These are phyloP conservation scores for Carcina quercana DNA, from an alignment of 2,888 invertebrate species.

Conservation along the genomic window DNA sequence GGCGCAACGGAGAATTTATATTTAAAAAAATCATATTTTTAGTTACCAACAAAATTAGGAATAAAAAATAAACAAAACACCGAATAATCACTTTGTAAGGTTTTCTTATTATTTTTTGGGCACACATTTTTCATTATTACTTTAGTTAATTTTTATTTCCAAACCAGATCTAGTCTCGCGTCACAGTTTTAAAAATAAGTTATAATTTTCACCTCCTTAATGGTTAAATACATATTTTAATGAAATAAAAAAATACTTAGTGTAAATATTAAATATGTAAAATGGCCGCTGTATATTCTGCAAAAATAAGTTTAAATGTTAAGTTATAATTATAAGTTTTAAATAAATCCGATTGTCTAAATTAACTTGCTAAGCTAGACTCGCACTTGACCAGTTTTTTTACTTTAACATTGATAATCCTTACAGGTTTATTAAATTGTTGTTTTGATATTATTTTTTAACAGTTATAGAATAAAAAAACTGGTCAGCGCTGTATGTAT, in stretches of 20 bases:
- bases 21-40: constrained; percentile 22
- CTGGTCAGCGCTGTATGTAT: too few species aligned
- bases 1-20: constrained; percentile 25
- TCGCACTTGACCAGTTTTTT: too few species aligned
- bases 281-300: constrained; percentile 11
- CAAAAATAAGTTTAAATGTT: constrained; percentile 2
- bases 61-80: too few species aligned
- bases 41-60: constrained; percentile 41
- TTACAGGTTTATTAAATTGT: too few species aligned
- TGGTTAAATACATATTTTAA: constrained; percentile 3
- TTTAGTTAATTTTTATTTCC: constrained; percentile 33
- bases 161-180: constrained; percentile 69
- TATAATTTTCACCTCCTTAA: constrained; percentile 33
- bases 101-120: constrained; percentile 22
- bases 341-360: too few species aligned
- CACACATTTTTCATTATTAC: constrained; percentile 20
- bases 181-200: constrained; percentile 71
- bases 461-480: too few species aligned
- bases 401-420: too few species aligned
- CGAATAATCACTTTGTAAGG: too few species aligned
- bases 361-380: too few species aligned
- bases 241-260: background rate
- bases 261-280: background rate
- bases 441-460: too few species aligned
- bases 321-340: background rate